phyloP scores from a whole-genome alignment of 1,140 invertebrate genomes.

The Pissodes strobi region DNA sequence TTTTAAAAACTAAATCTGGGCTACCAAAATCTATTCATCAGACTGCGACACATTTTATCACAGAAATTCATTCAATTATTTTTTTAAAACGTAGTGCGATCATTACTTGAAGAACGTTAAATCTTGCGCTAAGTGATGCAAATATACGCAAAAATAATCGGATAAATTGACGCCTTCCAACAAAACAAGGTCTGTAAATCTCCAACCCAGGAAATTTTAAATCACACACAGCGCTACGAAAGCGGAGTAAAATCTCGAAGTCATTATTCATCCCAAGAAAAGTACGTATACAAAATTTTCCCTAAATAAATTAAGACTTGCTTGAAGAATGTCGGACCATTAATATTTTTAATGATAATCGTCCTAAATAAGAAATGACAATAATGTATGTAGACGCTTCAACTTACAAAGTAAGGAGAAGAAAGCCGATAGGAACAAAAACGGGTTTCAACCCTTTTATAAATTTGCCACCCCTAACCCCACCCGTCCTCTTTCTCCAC shows the following conservation, averaged over 20 bases:
- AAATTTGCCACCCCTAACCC: slow-evolving; percentile 36
- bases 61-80: too few relatives aligned
- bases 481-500: slow-evolving; percentile 37
- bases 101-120: too few relatives aligned
- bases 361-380: slow-evolving; percentile 53
- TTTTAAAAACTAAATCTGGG: too few relatives aligned
- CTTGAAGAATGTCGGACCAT: slow-evolving; percentile 53
- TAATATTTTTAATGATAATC: slow-evolving; percentile 56
- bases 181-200: slow-evolving; percentile 20
- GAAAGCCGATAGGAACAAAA: slow-evolving; percentile 47
- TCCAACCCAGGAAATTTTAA: slow-evolving; percentile 38
- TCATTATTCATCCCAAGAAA: slow-evolving; percentile 45
- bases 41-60: too few relatives aligned
- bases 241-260: slow-evolving; percentile 35
- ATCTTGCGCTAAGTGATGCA: too few relatives aligned
- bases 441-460: slow-evolving; percentile 48
- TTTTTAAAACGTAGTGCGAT: too few relatives aligned
- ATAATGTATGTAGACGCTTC: slow-evolving; percentile 54
- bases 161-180: slow-evolving; percentile 19
- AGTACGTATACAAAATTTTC: slow-evolving; percentile 51
- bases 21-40: too few relatives aligned
- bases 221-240: slow-evolving; percentile 37
- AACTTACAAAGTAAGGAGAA: slow-evolving; percentile 43
- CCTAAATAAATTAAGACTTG: slow-evolving; percentile 54
- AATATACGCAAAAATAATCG: slow-evolving; percentile 28